These are phyloP conservation scores for Notamacropus eugenii DNA, from an alignment of 2,797 vertebrate genomes.

Conservation along the genomic window DNA sequence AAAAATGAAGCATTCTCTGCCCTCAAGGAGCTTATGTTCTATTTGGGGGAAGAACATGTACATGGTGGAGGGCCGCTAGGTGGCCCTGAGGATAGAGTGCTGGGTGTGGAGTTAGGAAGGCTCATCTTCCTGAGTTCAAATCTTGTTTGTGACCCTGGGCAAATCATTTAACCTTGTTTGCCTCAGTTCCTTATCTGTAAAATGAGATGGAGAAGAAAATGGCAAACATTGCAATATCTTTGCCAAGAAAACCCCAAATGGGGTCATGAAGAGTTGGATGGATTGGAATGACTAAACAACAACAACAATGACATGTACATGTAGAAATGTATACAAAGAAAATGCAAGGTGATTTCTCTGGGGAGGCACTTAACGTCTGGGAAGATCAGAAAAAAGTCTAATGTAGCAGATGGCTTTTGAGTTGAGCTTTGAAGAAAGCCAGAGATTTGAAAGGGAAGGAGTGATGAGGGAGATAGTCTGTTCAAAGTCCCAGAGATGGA, in stretches of 20 bases:
- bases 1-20: background rate
- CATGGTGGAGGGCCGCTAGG: background rate
- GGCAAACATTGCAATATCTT: background rate
- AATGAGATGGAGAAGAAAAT: background rate
- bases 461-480: background rate
- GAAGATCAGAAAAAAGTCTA: background rate
- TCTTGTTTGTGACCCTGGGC: background rate
- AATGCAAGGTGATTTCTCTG: background rate
- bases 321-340: background rate
- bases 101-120: background rate
- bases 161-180: background rate
- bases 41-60: background rate
- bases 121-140: background rate
- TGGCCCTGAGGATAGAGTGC: background rate
- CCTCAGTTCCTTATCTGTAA: background rate
- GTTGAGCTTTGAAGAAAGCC: background rate
- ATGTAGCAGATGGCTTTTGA: background rate
- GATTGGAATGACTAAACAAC: background rate
- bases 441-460: background rate
- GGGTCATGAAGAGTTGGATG: background rate
- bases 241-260: background rate
- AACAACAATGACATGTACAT: background rate
- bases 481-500: background rate
- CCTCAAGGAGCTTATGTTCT: background rate
- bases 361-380: background rate